A percentile compares a stretch with the other conserved stretches of the same genome.
Evolutionary conservation across 2,888 invertebrate species (phyloP).

Genomic region (Lamproptera curius): DNA sequence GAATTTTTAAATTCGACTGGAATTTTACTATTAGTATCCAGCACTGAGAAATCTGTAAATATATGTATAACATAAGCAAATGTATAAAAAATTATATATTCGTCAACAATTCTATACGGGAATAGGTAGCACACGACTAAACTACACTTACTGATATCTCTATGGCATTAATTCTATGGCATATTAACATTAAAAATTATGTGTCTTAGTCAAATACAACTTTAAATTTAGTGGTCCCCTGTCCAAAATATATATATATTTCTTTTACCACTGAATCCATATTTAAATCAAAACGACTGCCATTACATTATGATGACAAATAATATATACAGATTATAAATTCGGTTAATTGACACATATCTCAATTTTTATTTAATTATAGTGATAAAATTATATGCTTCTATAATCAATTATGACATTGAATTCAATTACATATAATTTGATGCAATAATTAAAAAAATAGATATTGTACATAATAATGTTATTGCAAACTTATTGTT

Average conservation of each 20-base stretch:
- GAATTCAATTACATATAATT: too few species aligned
- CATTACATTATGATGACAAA: slow-evolving; percentile 3
- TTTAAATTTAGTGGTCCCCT: slow-evolving; percentile 14
- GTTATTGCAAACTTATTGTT: slow-evolving; percentile 1
- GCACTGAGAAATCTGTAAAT: slow-evolving; percentile 52
- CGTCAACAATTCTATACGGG: not conserved
- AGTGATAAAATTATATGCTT: not conserved
- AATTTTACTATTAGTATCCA: slow-evolving; percentile 41
- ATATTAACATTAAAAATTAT: too few species aligned
- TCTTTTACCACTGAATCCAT: too few species aligned
- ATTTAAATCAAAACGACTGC: slow-evolving; percentile 1
- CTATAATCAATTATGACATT: too few species aligned
- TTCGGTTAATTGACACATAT: not conserved
- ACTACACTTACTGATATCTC: not conserved
- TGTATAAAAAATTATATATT: slow-evolving; percentile 26
- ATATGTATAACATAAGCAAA: slow-evolving; percentile 46
- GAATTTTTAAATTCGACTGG: slow-evolving; percentile 58
- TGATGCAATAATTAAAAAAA: not conserved
- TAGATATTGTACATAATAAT: not conserved
- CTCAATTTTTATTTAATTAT: not conserved
- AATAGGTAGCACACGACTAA: slow-evolving; percentile 1
- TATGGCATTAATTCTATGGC: too few species aligned
- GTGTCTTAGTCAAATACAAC: too few species aligned
- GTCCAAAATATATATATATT: too few species aligned
- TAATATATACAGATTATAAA: not conserved